Percentiles rank a stretch among this genome's conserved stretches.
Conservation (phyloP, 1,140 invertebrate genomes). For the Berghia stephanieae region DNA sequence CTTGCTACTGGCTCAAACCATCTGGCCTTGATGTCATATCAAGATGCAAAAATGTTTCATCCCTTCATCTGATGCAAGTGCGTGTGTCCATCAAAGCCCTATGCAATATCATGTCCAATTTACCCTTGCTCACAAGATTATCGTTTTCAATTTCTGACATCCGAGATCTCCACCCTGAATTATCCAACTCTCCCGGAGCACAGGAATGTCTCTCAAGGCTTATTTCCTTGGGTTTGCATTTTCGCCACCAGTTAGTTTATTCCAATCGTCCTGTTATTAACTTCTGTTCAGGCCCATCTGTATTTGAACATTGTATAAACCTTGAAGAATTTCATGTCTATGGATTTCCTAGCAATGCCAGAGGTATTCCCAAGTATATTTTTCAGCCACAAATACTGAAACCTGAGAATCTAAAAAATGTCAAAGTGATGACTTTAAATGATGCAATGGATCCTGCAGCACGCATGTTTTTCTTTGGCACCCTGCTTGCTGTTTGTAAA, state of each 20-base stretch:
- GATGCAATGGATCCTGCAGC: slow-evolving; percentile 55
- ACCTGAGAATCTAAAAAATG: slow-evolving; percentile 46
- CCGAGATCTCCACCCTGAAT: slow-evolving; percentile 41
- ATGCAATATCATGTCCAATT: slow-evolving; percentile 37
- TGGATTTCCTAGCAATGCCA: slow-evolving; percentile 37
- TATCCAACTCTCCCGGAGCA: slow-evolving; percentile 36
- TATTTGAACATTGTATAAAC: slow-evolving; percentile 48
- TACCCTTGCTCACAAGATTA: slow-evolving; percentile 37
- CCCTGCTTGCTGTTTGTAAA: slow-evolving; percentile 52
- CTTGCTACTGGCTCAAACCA: slow-evolving; percentile 50
- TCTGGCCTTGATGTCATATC: slow-evolving; percentile 33
- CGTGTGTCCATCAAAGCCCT: slow-evolving; percentile 41
- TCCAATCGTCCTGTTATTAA: slow-evolving; percentile 36
- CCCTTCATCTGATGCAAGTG: slow-evolving; percentile 45
- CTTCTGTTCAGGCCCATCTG: slow-evolving; percentile 35
- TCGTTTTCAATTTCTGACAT: slow-evolving; percentile 44
- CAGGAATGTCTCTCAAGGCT: slow-evolving; percentile 44
- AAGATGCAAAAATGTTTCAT: slow-evolving; percentile 41
- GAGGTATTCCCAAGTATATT: slow-evolving; percentile 37
- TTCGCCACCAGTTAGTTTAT: slow-evolving; percentile 35
- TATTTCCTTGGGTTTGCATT: slow-evolving; percentile 35
- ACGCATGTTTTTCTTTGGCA: slow-evolving; percentile 56
- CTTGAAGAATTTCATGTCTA: slow-evolving; percentile 48
- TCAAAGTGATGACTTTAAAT: slow-evolving; percentile 51
- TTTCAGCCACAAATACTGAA: slow-evolving; percentile 44